Percentiles rank a stretch among this genome's conserved stretches.
Conservation (phyloP, 2,797 vertebrate species). For the Carcharodon carcharias region DNA sequence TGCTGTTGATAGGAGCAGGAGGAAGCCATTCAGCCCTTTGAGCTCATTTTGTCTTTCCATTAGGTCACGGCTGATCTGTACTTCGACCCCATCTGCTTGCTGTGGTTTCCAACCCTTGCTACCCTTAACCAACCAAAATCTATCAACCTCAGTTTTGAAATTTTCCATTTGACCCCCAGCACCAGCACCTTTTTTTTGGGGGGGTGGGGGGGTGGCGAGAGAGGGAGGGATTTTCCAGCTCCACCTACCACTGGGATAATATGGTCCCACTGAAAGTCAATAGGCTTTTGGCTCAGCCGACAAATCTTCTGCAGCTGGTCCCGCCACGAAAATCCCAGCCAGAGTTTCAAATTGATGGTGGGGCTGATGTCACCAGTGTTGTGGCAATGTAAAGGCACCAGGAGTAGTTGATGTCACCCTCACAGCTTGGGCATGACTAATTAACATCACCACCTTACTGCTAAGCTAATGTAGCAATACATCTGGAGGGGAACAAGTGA, state of each 20-base stretch:
- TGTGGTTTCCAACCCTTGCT: not conserved
- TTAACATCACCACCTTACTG: not conserved
- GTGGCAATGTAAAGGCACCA: not conserved
- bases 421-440: not conserved
- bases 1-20: not conserved
- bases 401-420: not conserved
- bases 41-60: not conserved
- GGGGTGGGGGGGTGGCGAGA: too few species aligned
- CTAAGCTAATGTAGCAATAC: slow-evolving; percentile 4
- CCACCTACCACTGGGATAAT: too few species aligned
- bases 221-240: too few species aligned
- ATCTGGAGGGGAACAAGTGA: not conserved
- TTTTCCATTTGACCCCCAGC: not conserved
- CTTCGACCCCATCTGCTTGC: not conserved
- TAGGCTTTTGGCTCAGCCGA: too few species aligned
- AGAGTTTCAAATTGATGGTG: not conserved
- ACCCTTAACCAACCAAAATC: not conserved
- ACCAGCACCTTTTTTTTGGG: not conserved
- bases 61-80: not conserved
- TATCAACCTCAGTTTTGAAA: not conserved
- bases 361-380: not conserved
- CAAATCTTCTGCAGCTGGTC: too few species aligned
- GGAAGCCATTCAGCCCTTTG: too few species aligned
- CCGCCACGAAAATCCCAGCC: too few species aligned
- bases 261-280: too few species aligned